phyloP scores from a whole-genome alignment of 2,888 invertebrate species.

The Cremastinae sp. region DNA sequence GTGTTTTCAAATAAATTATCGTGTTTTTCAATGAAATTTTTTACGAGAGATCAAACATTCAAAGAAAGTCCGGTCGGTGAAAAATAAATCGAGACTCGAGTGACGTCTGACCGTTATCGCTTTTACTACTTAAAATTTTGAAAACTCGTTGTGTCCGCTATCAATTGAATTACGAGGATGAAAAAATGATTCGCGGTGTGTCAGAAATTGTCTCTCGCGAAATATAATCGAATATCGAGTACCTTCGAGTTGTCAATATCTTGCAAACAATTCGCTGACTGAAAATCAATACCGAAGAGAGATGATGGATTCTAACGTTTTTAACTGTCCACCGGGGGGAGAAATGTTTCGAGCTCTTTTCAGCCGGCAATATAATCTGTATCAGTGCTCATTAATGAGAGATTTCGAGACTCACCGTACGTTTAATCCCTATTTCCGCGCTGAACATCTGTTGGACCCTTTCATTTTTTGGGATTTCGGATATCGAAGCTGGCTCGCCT shows the following conservation, averaged over 20 bases:
- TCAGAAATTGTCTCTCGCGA: too few species aligned
- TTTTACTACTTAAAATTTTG: constrained; percentile 47
- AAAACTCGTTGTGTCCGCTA: too few species aligned
- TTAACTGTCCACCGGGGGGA: constrained; percentile 46
- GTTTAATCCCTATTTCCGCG: constrained; percentile 56
- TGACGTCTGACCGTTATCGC: constrained; percentile 29
- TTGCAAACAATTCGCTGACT: too few species aligned
- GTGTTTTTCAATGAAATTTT: not conserved
- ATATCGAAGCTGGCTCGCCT: constrained; percentile 47
- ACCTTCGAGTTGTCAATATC: too few species aligned
- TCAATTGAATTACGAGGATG: too few species aligned
- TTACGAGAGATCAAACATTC: too few species aligned
- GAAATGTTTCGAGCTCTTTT: constrained; percentile 38
- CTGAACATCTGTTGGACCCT: constrained; percentile 59
- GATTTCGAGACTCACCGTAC: constrained; percentile 60
- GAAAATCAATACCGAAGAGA: not conserved
- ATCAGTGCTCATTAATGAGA: constrained; percentile 47
- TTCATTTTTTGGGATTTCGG: constrained; percentile 48
- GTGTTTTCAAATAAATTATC: not conserved
- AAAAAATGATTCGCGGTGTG: too few species aligned
- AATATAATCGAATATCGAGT: too few species aligned
- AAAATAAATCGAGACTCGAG: not conserved
- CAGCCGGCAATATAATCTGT: constrained; percentile 51
- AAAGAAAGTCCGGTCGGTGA: too few species aligned
- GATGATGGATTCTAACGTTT: constrained; percentile 56